Conservation (phyloP, 2,113 vertebrate genomes). For the Rhadina sibilatrix region DNA sequence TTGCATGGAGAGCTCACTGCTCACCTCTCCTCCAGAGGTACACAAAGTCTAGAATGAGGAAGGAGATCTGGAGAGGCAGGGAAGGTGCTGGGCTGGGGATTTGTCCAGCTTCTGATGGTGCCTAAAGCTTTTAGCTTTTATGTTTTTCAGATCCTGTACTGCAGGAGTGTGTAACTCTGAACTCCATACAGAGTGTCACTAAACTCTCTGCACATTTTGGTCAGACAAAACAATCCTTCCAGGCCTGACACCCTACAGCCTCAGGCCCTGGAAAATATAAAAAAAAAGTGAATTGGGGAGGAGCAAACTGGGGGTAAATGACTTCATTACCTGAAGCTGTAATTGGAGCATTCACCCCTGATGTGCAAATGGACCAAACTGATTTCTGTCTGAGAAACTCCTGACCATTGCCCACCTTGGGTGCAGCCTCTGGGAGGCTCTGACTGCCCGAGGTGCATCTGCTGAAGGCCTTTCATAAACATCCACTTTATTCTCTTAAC, state of each 20-base stretch:
- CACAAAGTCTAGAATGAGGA: neutral
- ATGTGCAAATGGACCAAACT: neutral
- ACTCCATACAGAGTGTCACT: too few relatives aligned
- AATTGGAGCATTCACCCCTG: neutral
- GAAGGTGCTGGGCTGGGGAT: neutral
- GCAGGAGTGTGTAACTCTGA: neutral
- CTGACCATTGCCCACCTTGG: fast-evolving
- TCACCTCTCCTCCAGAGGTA: neutral
- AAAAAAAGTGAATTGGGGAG: neutral
- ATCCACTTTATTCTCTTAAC: neutral
- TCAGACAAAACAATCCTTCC: neutral
- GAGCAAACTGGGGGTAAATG: neutral
- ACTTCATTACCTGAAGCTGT: neutral
- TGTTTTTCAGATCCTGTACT: neutral
- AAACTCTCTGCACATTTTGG: neutral
- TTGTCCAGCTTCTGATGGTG: neutral
- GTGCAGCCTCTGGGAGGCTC: neutral
- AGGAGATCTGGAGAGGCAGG: neutral
- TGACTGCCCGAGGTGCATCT: neutral
- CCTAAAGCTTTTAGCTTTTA: neutral
- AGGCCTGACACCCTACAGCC: neutral
- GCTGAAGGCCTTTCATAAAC: neutral
- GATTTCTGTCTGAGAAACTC: neutral
- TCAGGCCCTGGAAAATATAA: neutral
- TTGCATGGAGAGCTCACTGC: neutral